Evolutionary conservation across 2,797 vertebrate species (phyloP).

Genomic region (Ctenopoma multispine): DNA sequence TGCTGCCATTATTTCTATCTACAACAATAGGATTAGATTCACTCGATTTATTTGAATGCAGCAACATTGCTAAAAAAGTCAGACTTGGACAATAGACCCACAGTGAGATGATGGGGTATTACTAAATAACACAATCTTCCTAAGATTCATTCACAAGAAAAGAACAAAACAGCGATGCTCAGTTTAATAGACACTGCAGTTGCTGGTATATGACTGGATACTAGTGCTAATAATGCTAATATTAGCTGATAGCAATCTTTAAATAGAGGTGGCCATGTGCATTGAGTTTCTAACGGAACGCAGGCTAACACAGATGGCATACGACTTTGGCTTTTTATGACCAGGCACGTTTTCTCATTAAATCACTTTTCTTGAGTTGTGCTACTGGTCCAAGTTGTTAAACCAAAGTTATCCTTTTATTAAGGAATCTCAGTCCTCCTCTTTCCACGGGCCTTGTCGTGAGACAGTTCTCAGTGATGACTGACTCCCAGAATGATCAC

Average conservation of each 20-base stretch:
- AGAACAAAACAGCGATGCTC: background rate
- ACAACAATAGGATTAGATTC: background rate
- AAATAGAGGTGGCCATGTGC: background rate
- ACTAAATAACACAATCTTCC: background rate
- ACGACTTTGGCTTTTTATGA: no score
- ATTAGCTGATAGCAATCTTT: background rate
- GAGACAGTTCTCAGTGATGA: background rate
- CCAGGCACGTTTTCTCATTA: no score
- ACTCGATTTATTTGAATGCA: background rate
- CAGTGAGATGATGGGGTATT: background rate
- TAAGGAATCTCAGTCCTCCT: constrained; percentile 7
- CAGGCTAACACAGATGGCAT: no score
- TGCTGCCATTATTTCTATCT: background rate
- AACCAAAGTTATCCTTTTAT: background rate
- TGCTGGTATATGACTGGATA: background rate
- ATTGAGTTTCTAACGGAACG: no score
- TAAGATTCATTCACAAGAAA: background rate
- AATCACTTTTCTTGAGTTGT: background rate
- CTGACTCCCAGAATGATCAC: background rate
- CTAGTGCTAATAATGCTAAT: background rate
- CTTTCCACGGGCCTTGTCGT: background rate
- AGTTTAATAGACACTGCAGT: background rate
- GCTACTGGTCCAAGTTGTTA: background rate
- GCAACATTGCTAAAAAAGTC: background rate
- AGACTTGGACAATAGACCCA: background rate